Percentiles rank a stretch among this genome's conserved stretches.
Evolutionary conservation across 2,113 vertebrate species (phyloP).

Genomic region (Camelus bactrianus): DNA sequence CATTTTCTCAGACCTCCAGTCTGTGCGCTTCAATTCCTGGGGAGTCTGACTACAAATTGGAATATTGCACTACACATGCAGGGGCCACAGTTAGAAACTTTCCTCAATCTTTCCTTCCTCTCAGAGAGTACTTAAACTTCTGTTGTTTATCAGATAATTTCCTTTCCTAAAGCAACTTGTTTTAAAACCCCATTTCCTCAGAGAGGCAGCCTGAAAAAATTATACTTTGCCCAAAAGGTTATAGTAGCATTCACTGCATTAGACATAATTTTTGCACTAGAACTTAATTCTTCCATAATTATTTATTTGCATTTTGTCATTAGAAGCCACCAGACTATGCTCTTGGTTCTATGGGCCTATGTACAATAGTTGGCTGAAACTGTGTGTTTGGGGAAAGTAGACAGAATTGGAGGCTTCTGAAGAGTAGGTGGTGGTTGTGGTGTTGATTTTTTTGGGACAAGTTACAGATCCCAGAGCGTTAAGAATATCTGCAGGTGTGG

Average conservation of each 20-base stretch:
- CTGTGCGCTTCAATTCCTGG: neutral
- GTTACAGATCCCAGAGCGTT: neutral
- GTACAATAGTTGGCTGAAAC: neutral
- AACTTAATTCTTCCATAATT: neutral
- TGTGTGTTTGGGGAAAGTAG: neutral
- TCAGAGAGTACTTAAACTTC: slow-evolving; percentile 11
- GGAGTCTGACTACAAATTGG: slow-evolving; percentile 9
- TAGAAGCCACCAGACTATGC: neutral
- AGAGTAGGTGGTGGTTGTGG: neutral
- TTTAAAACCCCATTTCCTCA: neutral
- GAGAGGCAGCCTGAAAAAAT: slow-evolving; percentile 22
- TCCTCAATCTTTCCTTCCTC: slow-evolving; percentile 11
- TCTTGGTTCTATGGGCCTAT: neutral
- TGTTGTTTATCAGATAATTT: slow-evolving; percentile 39
- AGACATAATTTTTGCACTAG: slow-evolving; percentile 7
- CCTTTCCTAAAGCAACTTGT: neutral
- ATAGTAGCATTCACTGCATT: neutral
- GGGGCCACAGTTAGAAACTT: neutral
- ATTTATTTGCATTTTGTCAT: neutral
- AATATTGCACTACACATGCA: neutral
- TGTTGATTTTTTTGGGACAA: neutral
- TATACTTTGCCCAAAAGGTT: slow-evolving; percentile 26
- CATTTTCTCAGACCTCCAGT: neutral
- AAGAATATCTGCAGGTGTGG: neutral
- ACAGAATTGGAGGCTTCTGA: neutral